A percentile compares a stretch with the other conserved stretches of the same genome.
These are phyloP conservation scores for Spheniscus mendiculus DNA, from an alignment of 2,113 vertebrate genomes.

Conservation along the genomic window DNA sequence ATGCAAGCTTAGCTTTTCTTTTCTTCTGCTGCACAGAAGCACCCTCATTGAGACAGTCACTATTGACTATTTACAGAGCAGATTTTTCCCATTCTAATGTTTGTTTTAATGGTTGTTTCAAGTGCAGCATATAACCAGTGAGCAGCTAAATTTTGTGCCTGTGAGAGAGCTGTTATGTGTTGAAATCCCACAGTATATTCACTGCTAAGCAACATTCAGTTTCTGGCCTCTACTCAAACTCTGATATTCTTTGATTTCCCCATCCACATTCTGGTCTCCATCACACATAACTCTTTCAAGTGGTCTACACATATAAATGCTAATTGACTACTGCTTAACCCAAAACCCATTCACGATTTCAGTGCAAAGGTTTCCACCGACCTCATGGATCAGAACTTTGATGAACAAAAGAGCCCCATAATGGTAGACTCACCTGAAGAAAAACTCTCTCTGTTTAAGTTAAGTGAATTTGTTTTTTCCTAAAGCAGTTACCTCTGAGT, in stretches of 20 bases:
- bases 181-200: not conserved
- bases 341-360: not conserved
- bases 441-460: not conserved
- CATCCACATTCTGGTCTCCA: not conserved
- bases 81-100: not conserved
- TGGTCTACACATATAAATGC: not conserved
- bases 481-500: not conserved
- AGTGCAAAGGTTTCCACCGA: not conserved
- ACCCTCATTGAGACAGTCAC: conserved; percentile 19
- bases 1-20: conserved; percentile 39
- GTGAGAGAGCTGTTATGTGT: not conserved
- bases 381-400: not conserved
- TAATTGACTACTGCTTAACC: not conserved
- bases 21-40: conserved; percentile 53
- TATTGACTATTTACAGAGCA: not conserved
- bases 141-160: not conserved
- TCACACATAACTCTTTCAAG: not conserved
- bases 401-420: not conserved
- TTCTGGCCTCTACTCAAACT: not conserved
- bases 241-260: not conserved
- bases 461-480: not conserved
- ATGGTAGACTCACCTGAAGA: not conserved
- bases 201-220: not conserved
- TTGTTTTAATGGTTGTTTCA: not conserved
- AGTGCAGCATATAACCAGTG: not conserved